Evolutionary conservation across 2,888 invertebrate species (phyloP).

Genomic region (Azorinus chamasolen): DNA sequence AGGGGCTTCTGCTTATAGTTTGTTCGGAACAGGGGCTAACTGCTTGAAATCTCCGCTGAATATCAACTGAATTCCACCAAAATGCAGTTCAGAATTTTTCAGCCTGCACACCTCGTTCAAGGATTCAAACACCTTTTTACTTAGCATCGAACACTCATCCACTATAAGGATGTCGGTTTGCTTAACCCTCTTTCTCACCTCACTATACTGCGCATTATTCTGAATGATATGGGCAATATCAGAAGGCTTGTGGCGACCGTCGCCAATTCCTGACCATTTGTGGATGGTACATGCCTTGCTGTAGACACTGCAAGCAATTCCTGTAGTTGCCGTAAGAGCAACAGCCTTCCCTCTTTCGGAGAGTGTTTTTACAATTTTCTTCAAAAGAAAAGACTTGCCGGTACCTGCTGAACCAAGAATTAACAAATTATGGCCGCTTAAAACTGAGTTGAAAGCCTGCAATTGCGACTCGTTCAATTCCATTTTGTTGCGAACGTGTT

Average conservation of each 20-base stretch:
- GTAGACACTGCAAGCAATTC: conserved; percentile 3
- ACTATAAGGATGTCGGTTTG: conserved; percentile 16
- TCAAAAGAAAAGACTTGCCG: conserved; percentile 1
- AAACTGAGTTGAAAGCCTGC: neutral
- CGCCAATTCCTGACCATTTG: neutral
- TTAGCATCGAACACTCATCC: conserved; percentile 32
- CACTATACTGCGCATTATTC: conserved; percentile 8
- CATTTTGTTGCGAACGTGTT: no score
- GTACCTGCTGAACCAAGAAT: conserved; percentile 9
- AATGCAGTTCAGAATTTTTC: no score
- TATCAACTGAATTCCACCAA: conserved; percentile 11
- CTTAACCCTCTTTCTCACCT: conserved; percentile 21
- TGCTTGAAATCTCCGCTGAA: neutral
- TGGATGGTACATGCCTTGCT: conserved; percentile 6
- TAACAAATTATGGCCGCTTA: conserved; percentile 11
- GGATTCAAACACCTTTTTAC: neutral
- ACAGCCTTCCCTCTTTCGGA: neutral
- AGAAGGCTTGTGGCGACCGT: conserved; percentile 7
- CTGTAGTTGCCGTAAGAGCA: neutral
- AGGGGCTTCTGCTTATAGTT: conserved; percentile 5
- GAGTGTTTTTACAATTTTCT: neutral
- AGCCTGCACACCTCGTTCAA: no score
- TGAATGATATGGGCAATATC: neutral
- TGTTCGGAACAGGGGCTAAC: neutral
- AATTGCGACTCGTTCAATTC: no score